Evolutionary conservation across 37 sponge, comb jelly and placozoan species (phyloP), one percentile per base, ranked within the genome.

Genomic region (Tethya wilhelma): DNA sequence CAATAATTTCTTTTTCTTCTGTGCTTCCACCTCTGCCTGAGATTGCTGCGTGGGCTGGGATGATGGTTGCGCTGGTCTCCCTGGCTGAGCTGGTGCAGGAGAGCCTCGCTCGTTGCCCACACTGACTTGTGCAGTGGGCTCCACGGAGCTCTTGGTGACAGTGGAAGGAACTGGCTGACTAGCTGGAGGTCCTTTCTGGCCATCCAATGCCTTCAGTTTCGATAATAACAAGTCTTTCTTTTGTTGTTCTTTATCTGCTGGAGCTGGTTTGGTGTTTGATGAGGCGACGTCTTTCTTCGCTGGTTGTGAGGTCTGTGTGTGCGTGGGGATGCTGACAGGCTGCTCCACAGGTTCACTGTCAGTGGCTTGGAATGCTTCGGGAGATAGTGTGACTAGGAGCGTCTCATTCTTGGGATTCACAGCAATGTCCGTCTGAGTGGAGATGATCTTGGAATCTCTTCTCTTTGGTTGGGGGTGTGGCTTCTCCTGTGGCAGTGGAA

Each of bases 1-100:
- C 11, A 89, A 56, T 0, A 86, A 59, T 39, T 76, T 40, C 59
- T 78, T 82, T 32, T 60, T 73, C 40, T 73, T 72, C 28, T 28
- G 2, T 43, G 20, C 42, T 17, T 77, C 75, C 29, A 44, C 71
- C 29, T 23, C 22, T 44, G 20, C 71, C 3, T 33, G 20, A 38
- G 39, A 29, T 28, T 17, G 19, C 17, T 42, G 38, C 2, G 41
- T 69, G 1, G 23, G 23, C 28, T 69, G 66, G 1, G 26, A 20
- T 2, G 7, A 39, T 7, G 26, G 44, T 32, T 5, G 3, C 1
- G 64, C 26, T 8, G 66, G 30, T 20, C 22, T 34, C 32, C 23
- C 67, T n/a, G n/a, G n/a, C n/a, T n/a, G n/a, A 8, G 38, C 25
- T 22, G 25, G 67, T n/a, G n/a, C n/a, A 9, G 79, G 28, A 20